Evolutionary conservation across 92 coral and sea anemone genomes (phyloP).

Genomic region (Anthopleura xanthogrammica): DNA sequence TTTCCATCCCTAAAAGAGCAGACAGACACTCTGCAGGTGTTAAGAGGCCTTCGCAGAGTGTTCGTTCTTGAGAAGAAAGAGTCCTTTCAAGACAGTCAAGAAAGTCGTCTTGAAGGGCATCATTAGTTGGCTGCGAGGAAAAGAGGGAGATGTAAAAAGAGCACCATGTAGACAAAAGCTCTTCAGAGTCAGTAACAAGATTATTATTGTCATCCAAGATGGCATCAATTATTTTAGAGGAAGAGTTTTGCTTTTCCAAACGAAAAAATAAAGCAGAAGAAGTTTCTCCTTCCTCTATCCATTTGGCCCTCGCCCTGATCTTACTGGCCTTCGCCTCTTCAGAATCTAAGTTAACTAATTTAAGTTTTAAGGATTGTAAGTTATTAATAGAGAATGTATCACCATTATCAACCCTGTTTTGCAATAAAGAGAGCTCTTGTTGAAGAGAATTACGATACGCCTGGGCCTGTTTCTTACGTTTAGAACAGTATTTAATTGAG

Average conservation of each 20-base stretch:
- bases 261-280: not conserved
- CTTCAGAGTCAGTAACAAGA: not conserved
- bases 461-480: not conserved
- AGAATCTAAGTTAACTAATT: not conserved
- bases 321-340: not conserved
- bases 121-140: not conserved
- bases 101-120: not conserved
- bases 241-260: not conserved
- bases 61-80: not conserved
- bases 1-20: not conserved
- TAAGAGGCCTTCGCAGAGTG: not conserved
- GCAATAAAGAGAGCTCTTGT: not conserved
- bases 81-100: not conserved
- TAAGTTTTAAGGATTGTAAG: not conserved
- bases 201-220: not conserved
- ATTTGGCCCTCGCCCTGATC: not conserved
- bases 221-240: not conserved
- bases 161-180: not conserved
- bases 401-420: too few relatives aligned
- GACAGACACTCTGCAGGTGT: not conserved
- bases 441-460: not conserved
- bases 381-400: not conserved
- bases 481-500: not conserved
- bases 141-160: not conserved
- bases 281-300: not conserved